Base-by-base conservation (phyloP, 2,797 vertebrate genomes). In the Cheracebus regulus region DNA sequence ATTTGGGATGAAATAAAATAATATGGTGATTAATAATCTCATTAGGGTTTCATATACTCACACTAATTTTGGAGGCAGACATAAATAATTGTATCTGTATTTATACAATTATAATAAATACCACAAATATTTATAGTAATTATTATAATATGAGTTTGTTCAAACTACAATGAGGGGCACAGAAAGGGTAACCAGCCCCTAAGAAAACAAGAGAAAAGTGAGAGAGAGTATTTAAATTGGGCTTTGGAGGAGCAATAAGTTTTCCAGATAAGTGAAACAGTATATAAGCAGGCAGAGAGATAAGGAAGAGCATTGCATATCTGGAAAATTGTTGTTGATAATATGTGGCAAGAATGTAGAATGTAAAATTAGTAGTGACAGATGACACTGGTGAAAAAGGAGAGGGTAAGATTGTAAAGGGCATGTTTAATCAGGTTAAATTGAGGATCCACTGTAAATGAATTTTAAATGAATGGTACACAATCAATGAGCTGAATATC, bases 1-100 rank as follows among this genome's bases (percentile, higher is more conserved):
- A 93, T 58, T 95, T 88, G n/a, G n/a, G 44, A 58, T 80, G 9
- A 96, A 90, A 84, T 39, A 75, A 94, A 82, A 80, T 76, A 86
- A 72, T 81, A 82, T 55, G 57, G n/a, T 64, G 14, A 79, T 92
- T 88, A 78, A 86, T 24, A 80, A 89, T 46, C 44, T 89, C 50
- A 95, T 73, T 52, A 67, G 46, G 61, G 36, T 14, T 64, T 80
- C 48, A 72, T 14, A 95, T 36, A 92, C 55, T 85, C 61, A 88
- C 30, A 72, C 24, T 89, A 61, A 88, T 79, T 85, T 93, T 93
- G 30, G 15, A 93, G 30, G 90, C 6, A 80, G 20, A 39, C 26
- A 75, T 46, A 86, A 64, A 88, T 89, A 91, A 75, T 61, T 78
- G 41, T 20, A 93, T 88, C 80, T 88, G 20, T 46, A 93, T 72